These are phyloP conservation scores for Bombycilla garrulus DNA, from an alignment of 2,113 vertebrate species.

Conservation along the genomic window DNA sequence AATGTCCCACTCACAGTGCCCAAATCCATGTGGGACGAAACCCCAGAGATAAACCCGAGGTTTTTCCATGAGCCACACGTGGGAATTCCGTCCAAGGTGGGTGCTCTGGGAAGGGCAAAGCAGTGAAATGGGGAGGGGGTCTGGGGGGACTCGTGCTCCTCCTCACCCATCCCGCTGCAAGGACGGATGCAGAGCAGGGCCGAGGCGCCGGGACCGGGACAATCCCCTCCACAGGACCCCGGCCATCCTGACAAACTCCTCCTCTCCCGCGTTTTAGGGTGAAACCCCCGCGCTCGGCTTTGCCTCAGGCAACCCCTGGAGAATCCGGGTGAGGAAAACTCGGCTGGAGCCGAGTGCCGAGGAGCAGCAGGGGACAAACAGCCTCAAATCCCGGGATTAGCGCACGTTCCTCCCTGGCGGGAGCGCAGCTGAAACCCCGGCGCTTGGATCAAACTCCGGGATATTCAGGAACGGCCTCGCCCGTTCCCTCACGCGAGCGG, in stretches of 20 bases:
- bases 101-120: not conserved
- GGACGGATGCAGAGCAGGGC: rapidly evolving
- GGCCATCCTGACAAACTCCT: not conserved
- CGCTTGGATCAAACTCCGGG: not conserved
- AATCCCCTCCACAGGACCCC: rapidly evolving
- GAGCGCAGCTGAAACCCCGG: rapidly evolving
- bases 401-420: not conserved
- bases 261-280: not conserved
- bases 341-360: not conserved
- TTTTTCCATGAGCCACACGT: rapidly evolving
- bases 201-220: rapidly evolving
- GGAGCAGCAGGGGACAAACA: not conserved
- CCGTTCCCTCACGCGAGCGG: rapidly evolving
- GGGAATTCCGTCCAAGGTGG: not conserved
- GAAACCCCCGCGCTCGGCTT: rapidly evolving
- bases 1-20: rapidly evolving
- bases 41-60: not conserved
- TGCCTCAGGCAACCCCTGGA: not conserved
- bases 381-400: not conserved
- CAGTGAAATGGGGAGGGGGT: rapidly evolving
- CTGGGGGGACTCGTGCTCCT: not conserved
- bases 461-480: not conserved
- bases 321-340: not conserved
- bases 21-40: not conserved
- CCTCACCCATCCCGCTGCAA: not conserved